Evolutionary conservation across 1,140 invertebrate genomes (phyloP), one percentile per base, ranked within the genome.

Genomic region (Akabosia matsudoensis): DNA sequence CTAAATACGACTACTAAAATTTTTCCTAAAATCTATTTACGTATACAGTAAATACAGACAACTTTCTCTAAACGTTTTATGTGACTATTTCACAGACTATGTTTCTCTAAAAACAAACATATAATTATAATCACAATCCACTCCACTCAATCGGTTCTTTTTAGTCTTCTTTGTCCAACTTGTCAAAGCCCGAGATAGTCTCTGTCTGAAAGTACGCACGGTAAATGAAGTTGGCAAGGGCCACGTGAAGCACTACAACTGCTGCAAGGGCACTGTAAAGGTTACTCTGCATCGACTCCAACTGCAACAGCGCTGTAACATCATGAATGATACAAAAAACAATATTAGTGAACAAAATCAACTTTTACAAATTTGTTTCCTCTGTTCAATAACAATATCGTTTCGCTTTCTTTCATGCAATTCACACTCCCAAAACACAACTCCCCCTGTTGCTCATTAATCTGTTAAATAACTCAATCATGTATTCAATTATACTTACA

Each of bases 201-300:
- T 81, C 78, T 0, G 78, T 79, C 28, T 75, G 70, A 67, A 78
- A 90, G 82, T 92, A 93, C 0, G 91, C 91, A 81, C 87, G 88
- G 79, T 91, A 92, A 83, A 93, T 92, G 82, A 92, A 93, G 30
- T 91, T 83, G n/a, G 89, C 92, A 45, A 93, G 81, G 10, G 91
- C 90, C 54, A 92, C 79, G 82, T 93, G 92, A 51, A 93, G 83
- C 16, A 91, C 88, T 1, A 92, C 79, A 10, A 93, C 88, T 1
- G 92, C 89, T 73, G 89, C 87, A 26, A 91, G 88, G 54, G 92
- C 91, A 18, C 92, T 88, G 82, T 90, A 92, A 56, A 93, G 90
- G 84, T 92, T 93, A 77, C 90, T 91, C 18, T 87, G 85, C 51
- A 91, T 84, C 37, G 87, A 86, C 67, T 88, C 87, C 71, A 91